phyloP scores from a whole-genome alignment of 2,888 invertebrate species.

The Leptinotarsa juncta region DNA sequence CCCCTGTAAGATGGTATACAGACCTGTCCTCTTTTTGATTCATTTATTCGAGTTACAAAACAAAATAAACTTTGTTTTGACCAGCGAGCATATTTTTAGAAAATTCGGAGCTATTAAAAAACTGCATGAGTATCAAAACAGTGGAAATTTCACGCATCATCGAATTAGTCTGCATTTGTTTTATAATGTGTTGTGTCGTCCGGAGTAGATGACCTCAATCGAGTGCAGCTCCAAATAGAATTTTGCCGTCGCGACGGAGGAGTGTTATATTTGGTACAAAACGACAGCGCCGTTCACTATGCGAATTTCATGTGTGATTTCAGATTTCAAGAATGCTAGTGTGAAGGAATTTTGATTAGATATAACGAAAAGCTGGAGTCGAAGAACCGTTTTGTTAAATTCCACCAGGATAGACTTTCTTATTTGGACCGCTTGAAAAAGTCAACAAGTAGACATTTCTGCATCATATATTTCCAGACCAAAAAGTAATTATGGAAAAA shows the following conservation, averaged over 20 bases:
- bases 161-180: conserved; percentile 45
- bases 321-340: conserved; percentile 17
- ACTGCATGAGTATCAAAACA: conserved; percentile 45
- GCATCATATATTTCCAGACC: too few species aligned
- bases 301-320: conserved; percentile 20
- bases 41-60: conserved; percentile 28
- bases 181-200: conserved; percentile 46
- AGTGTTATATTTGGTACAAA: conserved; percentile 20
- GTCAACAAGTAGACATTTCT: too few species aligned
- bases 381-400: too few species aligned
- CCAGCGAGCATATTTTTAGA: conserved; percentile 39
- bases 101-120: conserved; percentile 42
- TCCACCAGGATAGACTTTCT: too few species aligned
- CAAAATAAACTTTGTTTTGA: conserved; percentile 35
- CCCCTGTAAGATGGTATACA: neutral
- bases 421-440: too few species aligned
- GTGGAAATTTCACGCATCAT: conserved; percentile 45
- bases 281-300: conserved; percentile 8
- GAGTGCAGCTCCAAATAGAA: conserved; percentile 58
- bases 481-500: too few species aligned
- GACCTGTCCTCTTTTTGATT: conserved; percentile 15
- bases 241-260: conserved; percentile 49
- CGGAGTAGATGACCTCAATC: conserved; percentile 58
- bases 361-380: too few species aligned
- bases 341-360: conserved; percentile 5